These are phyloP conservation scores for Elgonia sp. DNA, from an alignment of 2,888 invertebrate genomes.

Conservation along the genomic window DNA sequence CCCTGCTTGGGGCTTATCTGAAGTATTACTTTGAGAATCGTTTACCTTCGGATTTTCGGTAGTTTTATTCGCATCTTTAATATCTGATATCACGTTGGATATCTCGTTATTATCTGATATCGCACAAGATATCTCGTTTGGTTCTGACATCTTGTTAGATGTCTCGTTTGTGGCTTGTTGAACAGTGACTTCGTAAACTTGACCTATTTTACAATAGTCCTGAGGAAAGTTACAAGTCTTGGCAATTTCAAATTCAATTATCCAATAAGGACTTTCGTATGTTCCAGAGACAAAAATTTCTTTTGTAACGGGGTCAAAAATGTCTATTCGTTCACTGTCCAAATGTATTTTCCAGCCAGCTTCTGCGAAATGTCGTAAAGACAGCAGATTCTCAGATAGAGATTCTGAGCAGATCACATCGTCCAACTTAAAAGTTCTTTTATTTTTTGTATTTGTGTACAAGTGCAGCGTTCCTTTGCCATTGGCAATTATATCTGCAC, in stretches of 20 bases:
- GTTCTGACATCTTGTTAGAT: no score
- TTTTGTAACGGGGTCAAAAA: constrained; percentile 7
- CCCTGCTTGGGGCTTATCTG: no score
- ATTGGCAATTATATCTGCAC: constrained; percentile 9
- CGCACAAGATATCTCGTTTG: no score
- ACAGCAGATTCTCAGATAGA: constrained; percentile 13
- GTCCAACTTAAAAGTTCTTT: not conserved
- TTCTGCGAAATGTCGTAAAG: constrained; percentile 18
- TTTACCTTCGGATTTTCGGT: no score
- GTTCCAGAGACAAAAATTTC: not conserved
- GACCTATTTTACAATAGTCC: no score
- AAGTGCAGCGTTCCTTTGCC: constrained; percentile 6
- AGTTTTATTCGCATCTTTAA: no score
- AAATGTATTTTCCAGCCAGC: constrained; percentile 5
- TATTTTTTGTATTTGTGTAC: not conserved
- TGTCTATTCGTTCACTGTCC: constrained; percentile 22
- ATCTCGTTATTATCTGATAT: no score
- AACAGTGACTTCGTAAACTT: no score
- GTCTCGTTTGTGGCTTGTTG: no score
- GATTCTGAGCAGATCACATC: constrained; percentile 24
- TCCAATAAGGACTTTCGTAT: constrained; percentile 42
- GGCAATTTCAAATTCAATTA: not conserved
- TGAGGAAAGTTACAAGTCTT: not conserved
- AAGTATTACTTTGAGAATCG: no score
- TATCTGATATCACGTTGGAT: no score